These are phyloP conservation scores for Psittacula echo DNA, from an alignment of 2,797 vertebrate species.

Conservation along the genomic window DNA sequence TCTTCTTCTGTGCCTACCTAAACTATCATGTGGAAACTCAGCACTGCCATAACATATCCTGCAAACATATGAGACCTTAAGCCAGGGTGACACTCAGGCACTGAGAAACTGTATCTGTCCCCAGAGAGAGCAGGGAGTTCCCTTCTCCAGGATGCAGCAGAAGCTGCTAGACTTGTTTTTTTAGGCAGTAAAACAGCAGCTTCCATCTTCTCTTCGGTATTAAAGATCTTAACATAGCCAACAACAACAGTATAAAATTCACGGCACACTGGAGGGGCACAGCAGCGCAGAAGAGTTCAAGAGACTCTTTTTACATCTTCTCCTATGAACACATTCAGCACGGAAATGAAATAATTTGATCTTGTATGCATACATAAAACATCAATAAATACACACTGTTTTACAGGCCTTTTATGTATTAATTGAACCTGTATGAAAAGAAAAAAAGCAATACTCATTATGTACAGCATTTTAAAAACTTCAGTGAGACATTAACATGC, in stretches of 20 bases:
- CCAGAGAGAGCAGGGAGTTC: background rate
- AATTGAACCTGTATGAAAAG: background rate
- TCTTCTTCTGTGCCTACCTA: background rate
- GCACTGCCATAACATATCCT: background rate
- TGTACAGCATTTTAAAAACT: background rate
- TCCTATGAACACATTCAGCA: background rate
- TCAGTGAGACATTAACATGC: background rate
- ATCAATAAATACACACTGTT: background rate
- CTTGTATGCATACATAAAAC: background rate
- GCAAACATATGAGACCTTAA: background rate
- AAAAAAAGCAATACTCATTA: background rate
- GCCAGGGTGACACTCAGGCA: background rate
- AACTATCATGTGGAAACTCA: background rate
- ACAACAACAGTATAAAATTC: conserved; percentile 22
- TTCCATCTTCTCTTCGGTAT: background rate
- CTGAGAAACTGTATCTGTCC: background rate
- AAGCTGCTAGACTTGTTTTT: background rate
- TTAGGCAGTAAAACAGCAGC: background rate
- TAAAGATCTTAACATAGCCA: background rate
- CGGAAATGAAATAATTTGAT: background rate
- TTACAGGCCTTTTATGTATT: background rate
- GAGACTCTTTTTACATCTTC: background rate
- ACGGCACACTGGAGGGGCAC: background rate
- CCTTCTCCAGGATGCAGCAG: background rate
- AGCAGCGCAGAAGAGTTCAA: background rate